Evolutionary conservation across 1,140 invertebrate genomes (phyloP).

Genomic region (Mylabris phalerata): DNA sequence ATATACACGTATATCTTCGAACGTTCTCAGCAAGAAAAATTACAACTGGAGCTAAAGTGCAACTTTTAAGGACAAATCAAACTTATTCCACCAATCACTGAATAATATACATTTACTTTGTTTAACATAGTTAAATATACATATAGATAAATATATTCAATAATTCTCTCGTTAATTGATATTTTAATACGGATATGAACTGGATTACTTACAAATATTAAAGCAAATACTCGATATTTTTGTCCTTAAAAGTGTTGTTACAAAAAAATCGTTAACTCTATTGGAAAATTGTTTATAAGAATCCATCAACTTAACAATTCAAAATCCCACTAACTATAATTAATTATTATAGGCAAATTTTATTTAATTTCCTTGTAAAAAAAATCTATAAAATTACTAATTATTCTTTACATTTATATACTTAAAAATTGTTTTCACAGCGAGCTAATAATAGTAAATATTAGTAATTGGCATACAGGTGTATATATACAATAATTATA

Average conservation of each 20-base stretch:
- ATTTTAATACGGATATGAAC: neutral
- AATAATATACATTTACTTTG: slow-evolving; percentile 1
- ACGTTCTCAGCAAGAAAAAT: neutral
- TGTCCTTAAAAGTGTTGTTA: slow-evolving; percentile 7
- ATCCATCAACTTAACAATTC: neutral
- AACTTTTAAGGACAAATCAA: slow-evolving; percentile 9
- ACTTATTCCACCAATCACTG: slow-evolving; percentile 1
- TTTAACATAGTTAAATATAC: no score
- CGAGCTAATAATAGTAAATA: slow-evolving; percentile 7
- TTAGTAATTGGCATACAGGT: slow-evolving; percentile 1
- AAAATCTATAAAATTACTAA: slow-evolving; percentile 12
- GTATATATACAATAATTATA: slow-evolving; percentile 3
- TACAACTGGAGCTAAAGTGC: neutral
- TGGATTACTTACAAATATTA: neutral
- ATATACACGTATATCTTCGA: slow-evolving; percentile 9
- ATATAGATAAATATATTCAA: slow-evolving; percentile 1
- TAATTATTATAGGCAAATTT: slow-evolving; percentile 1
- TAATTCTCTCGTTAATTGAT: neutral
- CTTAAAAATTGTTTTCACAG: slow-evolving; percentile 13
- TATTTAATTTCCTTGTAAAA: slow-evolving; percentile 5
- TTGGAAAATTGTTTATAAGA: neutral
- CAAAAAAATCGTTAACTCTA: slow-evolving; percentile 2
- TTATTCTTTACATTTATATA: slow-evolving; percentile 9
- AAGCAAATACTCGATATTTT: neutral
- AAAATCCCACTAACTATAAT: slow-evolving; percentile 1